Percentiles rank a stretch among this genome's conserved stretches.
phyloP scores from a whole-genome alignment of 2,888 invertebrate species.

The Aphodius granarius region DNA sequence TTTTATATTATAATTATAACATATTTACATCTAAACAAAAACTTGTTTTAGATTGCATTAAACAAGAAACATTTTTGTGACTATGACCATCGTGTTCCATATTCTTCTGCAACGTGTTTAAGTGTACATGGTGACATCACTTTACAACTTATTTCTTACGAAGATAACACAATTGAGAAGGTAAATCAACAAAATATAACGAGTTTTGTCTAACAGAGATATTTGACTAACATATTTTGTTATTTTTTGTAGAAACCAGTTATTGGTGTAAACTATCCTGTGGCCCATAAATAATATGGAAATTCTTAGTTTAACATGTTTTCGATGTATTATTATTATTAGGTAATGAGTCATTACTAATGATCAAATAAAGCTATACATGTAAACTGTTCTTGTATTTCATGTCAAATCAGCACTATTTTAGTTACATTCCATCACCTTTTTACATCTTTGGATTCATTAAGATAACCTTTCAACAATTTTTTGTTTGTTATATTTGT shows the following conservation, averaged over 20 bases:
- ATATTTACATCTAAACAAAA: background rate
- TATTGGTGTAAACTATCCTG: background rate
- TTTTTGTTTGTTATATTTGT: no score
- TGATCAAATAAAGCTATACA: background rate
- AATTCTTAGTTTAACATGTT: background rate
- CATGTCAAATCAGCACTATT: no score
- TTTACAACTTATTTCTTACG: background rate
- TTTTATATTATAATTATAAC: background rate
- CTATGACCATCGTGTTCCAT: background rate
- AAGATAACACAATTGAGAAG: background rate
- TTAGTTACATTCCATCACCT: no score
- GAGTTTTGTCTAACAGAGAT: no score
- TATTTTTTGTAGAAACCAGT: background rate
- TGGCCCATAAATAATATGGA: background rate
- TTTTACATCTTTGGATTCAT: background rate
- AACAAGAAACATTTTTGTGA: slow-evolving; percentile 11
- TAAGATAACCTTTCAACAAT: no score
- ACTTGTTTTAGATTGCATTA: slow-evolving; percentile 3
- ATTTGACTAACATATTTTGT: no score
- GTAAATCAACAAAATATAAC: no score
- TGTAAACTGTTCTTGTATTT: background rate
- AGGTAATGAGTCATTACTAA: no score
- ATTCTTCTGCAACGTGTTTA: slow-evolving; percentile 2
- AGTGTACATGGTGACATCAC: slow-evolving; percentile 3
- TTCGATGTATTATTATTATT: background rate